Evolutionary conservation across 2,113 vertebrate genomes (phyloP).

Genomic region (Vanacampus margaritifer): DNA sequence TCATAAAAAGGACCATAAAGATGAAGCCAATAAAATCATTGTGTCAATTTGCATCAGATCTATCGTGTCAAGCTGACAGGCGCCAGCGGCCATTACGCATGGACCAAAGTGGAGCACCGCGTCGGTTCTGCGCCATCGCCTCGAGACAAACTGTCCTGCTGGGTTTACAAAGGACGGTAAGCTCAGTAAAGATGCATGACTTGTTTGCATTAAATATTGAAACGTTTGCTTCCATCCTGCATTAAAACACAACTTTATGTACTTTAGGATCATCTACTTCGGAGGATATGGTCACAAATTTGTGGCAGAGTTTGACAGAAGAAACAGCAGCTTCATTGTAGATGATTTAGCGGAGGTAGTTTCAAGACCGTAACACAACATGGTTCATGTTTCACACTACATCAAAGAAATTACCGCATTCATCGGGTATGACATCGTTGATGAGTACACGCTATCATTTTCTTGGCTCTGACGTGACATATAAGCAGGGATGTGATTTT

Average conservation of each 20-base stretch:
- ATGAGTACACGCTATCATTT: no score
- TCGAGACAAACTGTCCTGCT: constrained; percentile 92
- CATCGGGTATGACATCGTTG: no score
- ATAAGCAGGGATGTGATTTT: no score
- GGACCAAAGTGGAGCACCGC: constrained; percentile 80
- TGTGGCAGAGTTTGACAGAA: constrained; percentile 74
- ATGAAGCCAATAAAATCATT: not conserved
- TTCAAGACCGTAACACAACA: constrained; percentile 11
- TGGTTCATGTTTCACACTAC: not conserved
- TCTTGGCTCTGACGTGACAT: no score
- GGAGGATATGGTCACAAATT: constrained; percentile 92
- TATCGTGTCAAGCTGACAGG: constrained; percentile 85
- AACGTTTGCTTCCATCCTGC: not conserved
- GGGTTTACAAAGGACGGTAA: constrained; percentile 87
- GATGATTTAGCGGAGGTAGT: constrained; percentile 92
- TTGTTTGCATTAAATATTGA: not conserved
- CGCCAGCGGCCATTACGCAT: constrained; percentile 70
- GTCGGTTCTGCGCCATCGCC: constrained; percentile 84
- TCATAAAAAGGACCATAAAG: not conserved
- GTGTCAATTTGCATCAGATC: constrained; percentile 73
- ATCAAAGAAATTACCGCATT: no score
- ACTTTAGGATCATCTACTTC: constrained; percentile 86
- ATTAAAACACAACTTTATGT: constrained; percentile 1
- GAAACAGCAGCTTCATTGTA: constrained; percentile 81
- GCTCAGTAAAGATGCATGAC: not conserved